These are phyloP conservation scores for Pollenia griseotomentosa DNA, from an alignment of 2,888 invertebrate genomes.

Conservation along the genomic window DNA sequence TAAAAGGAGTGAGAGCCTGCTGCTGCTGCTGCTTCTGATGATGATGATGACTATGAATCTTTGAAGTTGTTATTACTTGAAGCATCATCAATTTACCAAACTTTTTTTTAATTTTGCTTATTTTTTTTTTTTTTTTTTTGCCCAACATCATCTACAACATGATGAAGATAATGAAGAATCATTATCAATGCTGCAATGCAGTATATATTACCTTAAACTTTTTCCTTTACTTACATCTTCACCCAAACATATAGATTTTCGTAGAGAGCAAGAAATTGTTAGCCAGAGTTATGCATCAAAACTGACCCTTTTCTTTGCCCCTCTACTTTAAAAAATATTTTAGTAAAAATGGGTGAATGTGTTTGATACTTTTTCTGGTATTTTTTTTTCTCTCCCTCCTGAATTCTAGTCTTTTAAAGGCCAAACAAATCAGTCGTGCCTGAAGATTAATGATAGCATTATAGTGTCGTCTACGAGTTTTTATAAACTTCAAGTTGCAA, in stretches of 20 bases:
- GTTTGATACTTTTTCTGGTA: slow-evolving; percentile 19
- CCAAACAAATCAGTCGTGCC: slow-evolving; percentile 83
- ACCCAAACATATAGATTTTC: neutral
- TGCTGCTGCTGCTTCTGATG: slow-evolving; percentile 19
- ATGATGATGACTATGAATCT: slow-evolving; percentile 72
- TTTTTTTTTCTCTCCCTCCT: neutral
- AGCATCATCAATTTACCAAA: slow-evolving; percentile 72
- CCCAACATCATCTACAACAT: slow-evolving; percentile 44
- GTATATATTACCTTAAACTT: slow-evolving; percentile 73
- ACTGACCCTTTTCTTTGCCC: slow-evolving; percentile 68
- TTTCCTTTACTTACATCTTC: slow-evolving; percentile 34
- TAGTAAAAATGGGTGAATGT: slow-evolving; percentile 34
- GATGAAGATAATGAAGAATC: slow-evolving; percentile 42
- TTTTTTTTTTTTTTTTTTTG: slow-evolving; percentile 6
- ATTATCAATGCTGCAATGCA: slow-evolving; percentile 71
- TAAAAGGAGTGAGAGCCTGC: neutral
- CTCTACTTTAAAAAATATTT: slow-evolving; percentile 35
- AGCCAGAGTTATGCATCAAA: slow-evolving; percentile 69
- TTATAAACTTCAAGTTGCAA: slow-evolving; percentile 69
- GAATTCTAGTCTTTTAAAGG: slow-evolving; percentile 72
- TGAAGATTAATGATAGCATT: slow-evolving; percentile 83
- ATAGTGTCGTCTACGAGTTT: slow-evolving; percentile 79
- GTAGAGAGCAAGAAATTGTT: slow-evolving; percentile 8
- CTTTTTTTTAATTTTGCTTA: slow-evolving; percentile 7
- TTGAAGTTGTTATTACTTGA: slow-evolving; percentile 73